Conservation (phyloP, 2,797 vertebrate species). For the Pseudocheirus occidentalis region DNA sequence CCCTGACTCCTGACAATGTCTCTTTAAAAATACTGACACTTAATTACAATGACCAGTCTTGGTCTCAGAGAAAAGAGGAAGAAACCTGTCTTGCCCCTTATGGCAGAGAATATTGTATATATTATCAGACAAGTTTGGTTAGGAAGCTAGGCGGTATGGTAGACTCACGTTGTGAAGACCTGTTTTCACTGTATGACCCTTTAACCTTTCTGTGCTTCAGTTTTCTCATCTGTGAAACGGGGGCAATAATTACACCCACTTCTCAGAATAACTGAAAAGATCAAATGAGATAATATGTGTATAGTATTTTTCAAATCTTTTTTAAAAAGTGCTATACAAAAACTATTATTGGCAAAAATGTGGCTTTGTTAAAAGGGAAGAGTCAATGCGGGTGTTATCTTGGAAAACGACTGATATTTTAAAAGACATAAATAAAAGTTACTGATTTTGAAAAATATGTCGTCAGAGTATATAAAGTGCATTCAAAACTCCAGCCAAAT, state of each 20-base stretch:
- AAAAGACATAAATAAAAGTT: background rate
- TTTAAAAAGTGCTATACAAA: background rate
- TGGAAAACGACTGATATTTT: background rate
- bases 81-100: background rate
- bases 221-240: background rate
- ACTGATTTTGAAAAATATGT: background rate
- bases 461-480: background rate
- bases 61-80: background rate
- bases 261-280: background rate
- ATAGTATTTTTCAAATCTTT: background rate
- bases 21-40: constrained; percentile 54
- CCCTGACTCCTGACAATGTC: constrained; percentile 47
- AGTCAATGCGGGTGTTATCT: background rate
- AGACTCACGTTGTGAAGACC: background rate
- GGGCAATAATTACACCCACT: background rate
- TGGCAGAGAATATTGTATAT: background rate
- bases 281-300: background rate
- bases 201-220: background rate
- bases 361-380: background rate
- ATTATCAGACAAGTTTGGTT: background rate
- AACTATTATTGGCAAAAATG: background rate
- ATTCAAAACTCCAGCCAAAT: constrained; percentile 20
- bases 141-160: background rate
- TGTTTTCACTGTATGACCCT: background rate
- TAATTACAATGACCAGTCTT: background rate